Conservation (phyloP, 2,888 invertebrate genomes). For the Aphodius sticticus region DNA sequence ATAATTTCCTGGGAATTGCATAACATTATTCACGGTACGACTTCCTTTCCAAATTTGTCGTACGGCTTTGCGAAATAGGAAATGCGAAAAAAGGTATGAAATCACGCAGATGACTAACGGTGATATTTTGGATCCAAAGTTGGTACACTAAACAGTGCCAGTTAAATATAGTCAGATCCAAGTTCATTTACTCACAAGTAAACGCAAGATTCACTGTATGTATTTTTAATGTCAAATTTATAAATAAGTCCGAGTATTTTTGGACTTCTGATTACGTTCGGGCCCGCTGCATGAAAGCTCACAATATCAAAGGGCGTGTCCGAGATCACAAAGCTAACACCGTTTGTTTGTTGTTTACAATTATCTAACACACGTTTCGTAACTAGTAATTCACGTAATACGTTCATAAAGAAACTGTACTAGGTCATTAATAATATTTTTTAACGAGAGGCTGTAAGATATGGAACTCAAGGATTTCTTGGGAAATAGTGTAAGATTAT, state of each 20-base stretch:
- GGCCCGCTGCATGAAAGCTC: background rate
- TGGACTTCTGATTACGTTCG: background rate
- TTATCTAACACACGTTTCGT: background rate
- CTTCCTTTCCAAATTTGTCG: slow-evolving; percentile 4
- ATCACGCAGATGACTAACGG: background rate
- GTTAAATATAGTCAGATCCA: background rate
- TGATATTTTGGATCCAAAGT: background rate
- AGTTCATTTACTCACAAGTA: background rate
- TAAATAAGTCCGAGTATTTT: background rate
- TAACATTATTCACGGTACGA: background rate
- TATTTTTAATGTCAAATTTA: background rate
- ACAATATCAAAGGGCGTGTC: background rate
- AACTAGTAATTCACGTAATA: background rate
- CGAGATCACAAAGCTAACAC: background rate
- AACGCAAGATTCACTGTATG: background rate
- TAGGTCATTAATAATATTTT: background rate
- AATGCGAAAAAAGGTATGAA: background rate
- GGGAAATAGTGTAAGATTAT: slow-evolving; percentile 4
- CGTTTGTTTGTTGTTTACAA: background rate
- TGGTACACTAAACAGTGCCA: background rate
- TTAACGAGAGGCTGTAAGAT: background rate
- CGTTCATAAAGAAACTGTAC: background rate
- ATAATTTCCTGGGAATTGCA: background rate
- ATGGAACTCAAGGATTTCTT: background rate
- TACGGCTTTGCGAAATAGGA: background rate